Conservation (phyloP, 1,140 invertebrate genomes). For the Zophobas morio region DNA sequence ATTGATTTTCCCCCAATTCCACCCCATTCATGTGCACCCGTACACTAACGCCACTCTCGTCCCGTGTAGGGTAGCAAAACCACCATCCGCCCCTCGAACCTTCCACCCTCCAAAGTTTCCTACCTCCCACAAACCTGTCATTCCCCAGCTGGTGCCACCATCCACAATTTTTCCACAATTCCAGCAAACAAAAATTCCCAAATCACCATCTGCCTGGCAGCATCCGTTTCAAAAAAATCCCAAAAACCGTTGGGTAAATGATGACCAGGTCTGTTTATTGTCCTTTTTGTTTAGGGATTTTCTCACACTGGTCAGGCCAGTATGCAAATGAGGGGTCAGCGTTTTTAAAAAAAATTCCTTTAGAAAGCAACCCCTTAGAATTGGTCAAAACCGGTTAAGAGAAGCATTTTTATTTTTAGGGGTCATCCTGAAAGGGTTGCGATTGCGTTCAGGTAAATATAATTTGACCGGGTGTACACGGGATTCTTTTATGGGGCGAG, state of each 20-base stretch:
- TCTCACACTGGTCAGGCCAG: constrained; percentile 60
- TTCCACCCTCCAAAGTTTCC: background rate
- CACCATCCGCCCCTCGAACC: background rate
- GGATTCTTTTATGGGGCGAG: constrained; percentile 1
- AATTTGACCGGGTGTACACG: constrained; percentile 15
- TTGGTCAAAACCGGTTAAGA: constrained; percentile 57
- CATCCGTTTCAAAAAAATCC: constrained; percentile 10
- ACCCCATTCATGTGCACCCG: background rate
- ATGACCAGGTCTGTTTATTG: constrained; percentile 20
- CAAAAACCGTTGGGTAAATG: constrained; percentile 46
- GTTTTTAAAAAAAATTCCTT: constrained; percentile 50
- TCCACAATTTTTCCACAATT: background rate
- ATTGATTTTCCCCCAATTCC: too few species aligned
- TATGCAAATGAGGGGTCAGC: constrained; percentile 60
- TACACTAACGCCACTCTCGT: background rate
- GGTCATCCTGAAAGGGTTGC: constrained; percentile 49
- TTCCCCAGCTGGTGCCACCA: too few species aligned
- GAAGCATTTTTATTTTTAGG: constrained; percentile 54
- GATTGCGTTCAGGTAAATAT: constrained; percentile 29
- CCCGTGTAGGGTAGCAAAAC: constrained; percentile 2
- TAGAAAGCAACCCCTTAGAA: constrained; percentile 42
- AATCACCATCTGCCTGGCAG: background rate
- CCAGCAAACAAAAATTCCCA: background rate
- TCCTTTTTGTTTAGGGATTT: constrained; percentile 44
- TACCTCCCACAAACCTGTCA: too few species aligned